Base-by-base conservation (phyloP, 1,140 invertebrate genomes). In the Conopomorpha cramerella region DNA sequence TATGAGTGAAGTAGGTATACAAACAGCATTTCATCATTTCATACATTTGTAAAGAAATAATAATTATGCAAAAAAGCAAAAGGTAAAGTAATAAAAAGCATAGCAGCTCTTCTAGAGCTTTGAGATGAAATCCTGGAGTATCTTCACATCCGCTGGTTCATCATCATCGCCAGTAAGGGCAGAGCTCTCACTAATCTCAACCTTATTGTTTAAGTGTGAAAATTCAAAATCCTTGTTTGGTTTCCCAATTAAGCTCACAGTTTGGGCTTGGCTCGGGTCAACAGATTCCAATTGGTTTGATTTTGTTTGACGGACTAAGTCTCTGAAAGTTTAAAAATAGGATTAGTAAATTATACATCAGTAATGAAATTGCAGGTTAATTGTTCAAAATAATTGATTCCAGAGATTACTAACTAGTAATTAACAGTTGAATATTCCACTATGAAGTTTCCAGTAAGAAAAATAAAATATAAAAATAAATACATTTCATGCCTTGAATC, bases 141-240 rank as follows among this genome's bases (percentile, higher is more conserved):
- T 52, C 34, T 83, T 74, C n/a, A 88, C 68, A 42, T 86, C 81
- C 26, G 71, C 64, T 4, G 73, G 58, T 11, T 71, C 77, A 13
- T 83, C 77, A 26, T 80, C 73, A 49, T 83, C 82, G 38, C 81
- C 81, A 34, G 82, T 79, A 39, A 77, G 82, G 1, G 84, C 84
- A 41, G 82, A 86, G 31, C 82, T 81, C 71, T 94, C 91, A 3
- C 80, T 83, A 68, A 94, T 86, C 14, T 92, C 84, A 3, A 95
- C 80, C 43, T 84, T 82, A 18, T 81, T 81, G 34, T 78, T 70
- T 1, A 93, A 56, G 51, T 91, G 86, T 7, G 82, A 77, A 63
- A 95, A 95, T 50, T 88, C 84, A 76, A 95, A 95, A 49, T 93
- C 87, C 55, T 88, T 89, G 36, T 86, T 88, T 8, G 72, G 53